Conservation (phyloP, 2,888 invertebrate genomes). For the Anoplius nigerrimus region DNA sequence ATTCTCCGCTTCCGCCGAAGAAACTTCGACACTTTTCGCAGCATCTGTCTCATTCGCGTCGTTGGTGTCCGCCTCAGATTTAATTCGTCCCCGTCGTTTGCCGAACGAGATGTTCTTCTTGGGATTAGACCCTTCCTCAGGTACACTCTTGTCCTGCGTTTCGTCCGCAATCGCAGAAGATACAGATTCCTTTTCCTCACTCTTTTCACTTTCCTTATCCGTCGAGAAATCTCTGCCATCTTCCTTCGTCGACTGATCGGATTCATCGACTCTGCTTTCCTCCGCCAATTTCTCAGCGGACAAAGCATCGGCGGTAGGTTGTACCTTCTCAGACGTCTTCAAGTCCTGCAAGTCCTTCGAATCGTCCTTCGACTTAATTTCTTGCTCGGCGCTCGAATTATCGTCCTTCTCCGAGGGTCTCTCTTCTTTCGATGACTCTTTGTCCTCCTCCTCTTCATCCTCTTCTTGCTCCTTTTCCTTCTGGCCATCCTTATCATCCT, state of each 20-base stretch:
- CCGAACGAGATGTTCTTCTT: conserved; percentile 35
- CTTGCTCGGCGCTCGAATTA: neutral
- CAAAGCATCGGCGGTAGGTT: too few species aligned
- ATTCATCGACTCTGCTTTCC: neutral
- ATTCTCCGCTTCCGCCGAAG: neutral
- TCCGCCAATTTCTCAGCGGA: too few species aligned
- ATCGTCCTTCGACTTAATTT: too few species aligned
- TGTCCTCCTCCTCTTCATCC: conserved; percentile 14
- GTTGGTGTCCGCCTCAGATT: conserved; percentile 11
- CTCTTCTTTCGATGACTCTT: conserved; percentile 10
- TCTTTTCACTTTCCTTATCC: conserved; percentile 19
- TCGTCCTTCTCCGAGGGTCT: neutral
- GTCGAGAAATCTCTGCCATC: conserved; percentile 16
- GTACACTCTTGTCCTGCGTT: conserved; percentile 24
- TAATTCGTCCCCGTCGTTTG: conserved; percentile 56
- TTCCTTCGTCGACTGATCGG: conserved; percentile 10
- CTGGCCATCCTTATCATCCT: conserved; percentile 1
- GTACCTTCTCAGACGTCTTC: too few species aligned
- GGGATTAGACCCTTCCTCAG: neutral
- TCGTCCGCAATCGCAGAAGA: conserved; percentile 1
- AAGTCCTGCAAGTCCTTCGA: too few species aligned
- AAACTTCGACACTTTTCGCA: neutral
- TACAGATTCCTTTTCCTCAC: neutral
- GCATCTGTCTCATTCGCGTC: neutral
- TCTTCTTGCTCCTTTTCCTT: conserved; percentile 14